Evolutionary conservation across 2,888 invertebrate species (phyloP).

Genomic region (Ommatoiulus sabulosus): DNA sequence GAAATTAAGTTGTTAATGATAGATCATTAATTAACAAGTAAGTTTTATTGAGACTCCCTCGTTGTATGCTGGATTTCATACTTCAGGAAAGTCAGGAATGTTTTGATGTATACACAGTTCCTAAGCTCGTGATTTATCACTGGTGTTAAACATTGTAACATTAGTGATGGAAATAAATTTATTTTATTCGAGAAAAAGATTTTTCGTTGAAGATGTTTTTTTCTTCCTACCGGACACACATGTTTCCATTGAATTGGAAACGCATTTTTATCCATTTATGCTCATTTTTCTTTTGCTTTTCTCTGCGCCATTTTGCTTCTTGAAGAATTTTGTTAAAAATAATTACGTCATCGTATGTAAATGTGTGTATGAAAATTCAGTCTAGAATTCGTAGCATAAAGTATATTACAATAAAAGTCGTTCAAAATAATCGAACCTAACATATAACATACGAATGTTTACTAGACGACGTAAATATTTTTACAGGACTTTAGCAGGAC

Average conservation of each 20-base stretch:
- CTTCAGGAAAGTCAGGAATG: not conserved
- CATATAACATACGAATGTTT: too few relatives aligned
- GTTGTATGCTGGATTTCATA: not conserved
- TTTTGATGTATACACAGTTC: slow-evolving; percentile 13
- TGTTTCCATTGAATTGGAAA: not conserved
- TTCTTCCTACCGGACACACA: slow-evolving; percentile 21
- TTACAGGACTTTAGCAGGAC: too few relatives aligned
- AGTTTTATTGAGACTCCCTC: not conserved
- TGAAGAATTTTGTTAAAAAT: too few relatives aligned
- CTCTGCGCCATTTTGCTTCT: too few relatives aligned
- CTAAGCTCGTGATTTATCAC: slow-evolving; percentile 27
- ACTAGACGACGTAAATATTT: too few relatives aligned
- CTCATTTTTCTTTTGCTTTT: too few relatives aligned
- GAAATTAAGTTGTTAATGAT: not conserved
- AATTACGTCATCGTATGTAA: too few relatives aligned
- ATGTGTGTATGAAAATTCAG: too few relatives aligned
- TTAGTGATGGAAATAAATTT: slow-evolving; percentile 28
- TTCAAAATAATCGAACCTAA: too few relatives aligned
- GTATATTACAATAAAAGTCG: too few relatives aligned
- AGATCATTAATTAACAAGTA: not conserved
- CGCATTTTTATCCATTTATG: too few relatives aligned
- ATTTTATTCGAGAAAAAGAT: not conserved
- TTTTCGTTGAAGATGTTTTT: not conserved
- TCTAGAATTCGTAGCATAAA: too few relatives aligned
- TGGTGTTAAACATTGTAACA: slow-evolving; percentile 34